Conservation (phyloP, 2,888 invertebrate species). For the Arge pagana region DNA sequence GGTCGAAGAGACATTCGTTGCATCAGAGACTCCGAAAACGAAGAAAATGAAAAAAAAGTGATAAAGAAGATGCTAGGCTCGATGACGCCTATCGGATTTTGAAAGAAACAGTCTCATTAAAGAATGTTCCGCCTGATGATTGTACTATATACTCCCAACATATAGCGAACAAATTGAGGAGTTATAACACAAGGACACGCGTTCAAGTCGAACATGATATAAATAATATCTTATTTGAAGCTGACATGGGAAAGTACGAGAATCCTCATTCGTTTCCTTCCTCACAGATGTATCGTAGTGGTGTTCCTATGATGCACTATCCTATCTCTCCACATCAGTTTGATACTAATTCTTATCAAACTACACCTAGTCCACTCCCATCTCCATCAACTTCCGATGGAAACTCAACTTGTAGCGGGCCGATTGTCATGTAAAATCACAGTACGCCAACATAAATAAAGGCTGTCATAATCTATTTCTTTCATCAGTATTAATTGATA, state of each 20-base stretch:
- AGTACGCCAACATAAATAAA: slow-evolving; percentile 3
- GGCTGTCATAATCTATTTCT: no score
- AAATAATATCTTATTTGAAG: slow-evolving; percentile 22
- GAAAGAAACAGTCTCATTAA: neutral
- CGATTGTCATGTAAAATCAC: neutral
- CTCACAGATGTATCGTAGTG: neutral
- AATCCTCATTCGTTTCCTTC: neutral
- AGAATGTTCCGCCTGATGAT: slow-evolving; percentile 9
- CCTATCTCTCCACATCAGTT: neutral
- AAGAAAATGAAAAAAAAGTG: neutral
- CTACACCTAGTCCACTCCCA: neutral
- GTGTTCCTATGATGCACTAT: neutral
- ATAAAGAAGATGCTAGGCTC: neutral
- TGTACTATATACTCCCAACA: slow-evolving; percentile 15
- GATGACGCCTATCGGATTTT: slow-evolving; percentile 3
- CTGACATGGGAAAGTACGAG: slow-evolving; percentile 18
- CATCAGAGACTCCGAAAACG: neutral
- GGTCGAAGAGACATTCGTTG: neutral
- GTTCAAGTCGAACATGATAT: slow-evolving; percentile 19
- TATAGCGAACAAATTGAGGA: slow-evolving; percentile 17
- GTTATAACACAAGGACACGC: slow-evolving; percentile 5
- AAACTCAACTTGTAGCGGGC: neutral
- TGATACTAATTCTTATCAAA: neutral
- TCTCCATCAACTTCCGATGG: slow-evolving; percentile 1
- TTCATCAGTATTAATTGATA: no score